phyloP scores from a whole-genome alignment of 2,888 invertebrate species.

The Poecilus cupreus region DNA sequence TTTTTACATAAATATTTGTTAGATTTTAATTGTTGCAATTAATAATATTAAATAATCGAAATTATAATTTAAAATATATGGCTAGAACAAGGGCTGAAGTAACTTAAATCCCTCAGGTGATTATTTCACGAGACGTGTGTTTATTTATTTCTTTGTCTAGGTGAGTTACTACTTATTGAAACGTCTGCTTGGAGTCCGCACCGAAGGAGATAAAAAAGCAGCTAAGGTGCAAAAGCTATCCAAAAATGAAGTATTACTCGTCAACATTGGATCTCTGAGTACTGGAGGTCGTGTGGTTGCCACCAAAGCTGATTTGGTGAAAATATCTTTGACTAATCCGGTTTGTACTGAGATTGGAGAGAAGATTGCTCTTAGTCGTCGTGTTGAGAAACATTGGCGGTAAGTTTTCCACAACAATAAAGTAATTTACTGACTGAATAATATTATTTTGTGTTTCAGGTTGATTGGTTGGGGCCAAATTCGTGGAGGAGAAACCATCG shows the following conservation, averaged over 20 bases:
- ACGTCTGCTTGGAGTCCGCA: slow-evolving; percentile 96
- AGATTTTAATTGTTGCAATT: no score
- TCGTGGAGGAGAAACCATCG: slow-evolving; percentile 96
- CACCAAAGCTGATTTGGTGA: slow-evolving; percentile 96
- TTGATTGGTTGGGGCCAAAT: slow-evolving; percentile 99
- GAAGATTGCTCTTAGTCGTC: slow-evolving; percentile 98
- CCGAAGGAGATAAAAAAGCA: slow-evolving; percentile 99
- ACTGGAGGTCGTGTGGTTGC: slow-evolving; percentile 97
- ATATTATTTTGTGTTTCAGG: slow-evolving; percentile 74
- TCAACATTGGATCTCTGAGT: slow-evolving; percentile 99
- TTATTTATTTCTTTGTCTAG: slow-evolving; percentile 64
- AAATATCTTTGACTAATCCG: slow-evolving; percentile 96
- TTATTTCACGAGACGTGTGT: no score
- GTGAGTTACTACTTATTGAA: slow-evolving; percentile 95
- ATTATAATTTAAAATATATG: no score
- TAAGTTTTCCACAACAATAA: slow-evolving; percentile 69
- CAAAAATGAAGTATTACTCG: slow-evolving; percentile 93
- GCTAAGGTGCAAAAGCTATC: slow-evolving; percentile 97
- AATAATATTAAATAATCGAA: no score
- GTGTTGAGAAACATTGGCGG: slow-evolving; percentile 99
- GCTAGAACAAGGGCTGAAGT: no score
- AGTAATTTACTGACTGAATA: not conserved
- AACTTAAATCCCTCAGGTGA: no score
- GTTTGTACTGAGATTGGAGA: slow-evolving; percentile 99
- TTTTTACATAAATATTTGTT: no score